A percentile compares a stretch with the other conserved stretches of the same genome.
phyloP scores from a whole-genome alignment of 2,888 invertebrate species.

The Ashinkailepas kermadecensis region DNA sequence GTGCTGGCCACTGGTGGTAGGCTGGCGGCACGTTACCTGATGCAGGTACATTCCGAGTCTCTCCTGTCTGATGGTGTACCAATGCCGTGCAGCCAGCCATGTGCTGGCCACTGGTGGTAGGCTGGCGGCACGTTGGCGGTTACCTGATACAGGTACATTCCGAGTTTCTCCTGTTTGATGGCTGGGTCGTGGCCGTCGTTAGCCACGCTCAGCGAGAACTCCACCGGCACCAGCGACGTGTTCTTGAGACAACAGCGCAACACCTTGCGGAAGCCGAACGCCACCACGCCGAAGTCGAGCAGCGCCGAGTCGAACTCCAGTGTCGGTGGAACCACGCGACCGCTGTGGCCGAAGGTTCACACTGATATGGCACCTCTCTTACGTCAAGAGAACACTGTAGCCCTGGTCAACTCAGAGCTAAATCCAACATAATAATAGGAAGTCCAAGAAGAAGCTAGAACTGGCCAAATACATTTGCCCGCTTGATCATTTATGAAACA shows the following conservation, averaged over 20 bases:
- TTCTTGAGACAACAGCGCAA: constrained; percentile 13
- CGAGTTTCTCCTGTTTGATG: neutral
- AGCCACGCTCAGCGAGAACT: constrained; percentile 1
- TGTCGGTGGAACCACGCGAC: constrained; percentile 1
- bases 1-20: no score
- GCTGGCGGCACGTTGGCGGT: no score
- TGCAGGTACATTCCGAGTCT: neutral
- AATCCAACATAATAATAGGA: no score
- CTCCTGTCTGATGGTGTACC: neutral
- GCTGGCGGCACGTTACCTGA: no score
- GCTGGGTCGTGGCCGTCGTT: constrained; percentile 1
- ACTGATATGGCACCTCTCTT: no score
- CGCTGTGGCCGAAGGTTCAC: neutral
- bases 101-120: no score
- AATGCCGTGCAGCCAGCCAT: no score
- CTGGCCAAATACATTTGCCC: no score
- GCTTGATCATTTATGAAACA: no score
- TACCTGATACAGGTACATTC: neutral
- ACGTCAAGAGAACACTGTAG: no score
- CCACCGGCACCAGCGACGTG: constrained; percentile 16
- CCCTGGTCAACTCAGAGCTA: no score
- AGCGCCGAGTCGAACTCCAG: constrained; percentile 11
- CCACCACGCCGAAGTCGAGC: constrained; percentile 16
- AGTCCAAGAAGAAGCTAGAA: no score
- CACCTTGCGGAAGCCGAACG: constrained; percentile 18